phyloP scores from a whole-genome alignment of 2,888 invertebrate genomes.

The Netelia virgata region DNA sequence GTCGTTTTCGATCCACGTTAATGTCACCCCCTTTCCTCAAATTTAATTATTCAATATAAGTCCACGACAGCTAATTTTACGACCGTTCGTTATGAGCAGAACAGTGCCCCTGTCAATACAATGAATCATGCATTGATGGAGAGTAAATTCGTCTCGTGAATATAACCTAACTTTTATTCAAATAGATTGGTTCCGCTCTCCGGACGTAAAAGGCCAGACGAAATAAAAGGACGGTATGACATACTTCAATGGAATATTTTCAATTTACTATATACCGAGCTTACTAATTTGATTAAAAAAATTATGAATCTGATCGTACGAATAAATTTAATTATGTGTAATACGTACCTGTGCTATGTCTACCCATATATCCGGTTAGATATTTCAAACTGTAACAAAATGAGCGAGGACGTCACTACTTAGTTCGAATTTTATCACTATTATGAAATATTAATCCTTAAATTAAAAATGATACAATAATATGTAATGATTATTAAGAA shows the following conservation, averaged over 20 bases:
- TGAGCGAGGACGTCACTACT: background rate
- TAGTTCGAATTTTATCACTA: no score
- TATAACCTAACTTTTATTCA: background rate
- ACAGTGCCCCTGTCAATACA: background rate
- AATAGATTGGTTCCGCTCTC: background rate
- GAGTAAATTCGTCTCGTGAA: background rate
- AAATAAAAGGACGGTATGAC: no score
- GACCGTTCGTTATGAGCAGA: background rate
- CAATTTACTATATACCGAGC: no score
- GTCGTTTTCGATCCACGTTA: background rate
- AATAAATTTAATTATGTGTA: background rate
- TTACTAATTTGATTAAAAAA: no score
- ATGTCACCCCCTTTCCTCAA: background rate
- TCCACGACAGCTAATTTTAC: background rate
- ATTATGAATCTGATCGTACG: background rate
- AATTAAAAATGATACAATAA: no score
- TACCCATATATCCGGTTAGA: background rate
- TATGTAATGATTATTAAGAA: no score
- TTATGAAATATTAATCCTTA: no score
- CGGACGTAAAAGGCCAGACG: background rate
- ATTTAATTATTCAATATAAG: background rate
- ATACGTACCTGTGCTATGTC: background rate
- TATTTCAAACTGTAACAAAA: background rate
- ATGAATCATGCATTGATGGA: background rate
- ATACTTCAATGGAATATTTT: no score